Evolutionary conservation across 2,797 vertebrate genomes (phyloP), one percentile per base, ranked within the genome.

Genomic region (Enteromius thamalakanensis): DNA sequence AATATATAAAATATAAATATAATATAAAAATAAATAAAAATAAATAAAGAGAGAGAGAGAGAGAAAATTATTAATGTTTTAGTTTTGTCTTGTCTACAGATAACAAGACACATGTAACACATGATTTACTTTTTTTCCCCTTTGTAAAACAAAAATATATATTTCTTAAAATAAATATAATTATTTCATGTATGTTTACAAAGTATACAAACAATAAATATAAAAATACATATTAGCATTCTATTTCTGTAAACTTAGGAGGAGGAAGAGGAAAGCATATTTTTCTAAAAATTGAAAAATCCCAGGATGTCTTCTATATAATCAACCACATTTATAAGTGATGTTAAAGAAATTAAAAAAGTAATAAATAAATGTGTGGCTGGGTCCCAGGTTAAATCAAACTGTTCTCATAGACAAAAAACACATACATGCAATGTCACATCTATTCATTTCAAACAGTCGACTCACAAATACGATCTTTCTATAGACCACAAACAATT

Each of bases 381-480:
- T 64, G 62, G 62, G 60, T 32, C 60, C 60, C 60, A 32, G 14
- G 3, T 64, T 32, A 32, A 62, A 32, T 29, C 14, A 62, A 64
- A 7, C 60, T 32, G 60, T 64, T 32, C 62, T 64, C 6, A 64
- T 14, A 17, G 60, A 64, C 26, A 32, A 64, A 37, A 64, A 17
- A 32, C 14, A 64, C 49, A 55, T 37, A 55, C 49, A 75, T 55
- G 71, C 49, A 55, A 37, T 37, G 19, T 37, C 29, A 55, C 19
- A 47, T 70, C 23, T 68, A 6, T 53, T 74, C 10, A 74, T 55
- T 37, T 75, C 10, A 53, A 51, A 53, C 29, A 74, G 49, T 75
- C 6, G 12, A 53, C 29, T 19, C 10, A 47, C 71, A n/a, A 53
- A 3, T 9, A 51, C 47, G 14, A 74, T 53, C 17, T 14, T 14